These are phyloP conservation scores for Diphyllodes magnificus DNA, from an alignment of 2,113 vertebrate genomes.

Conservation along the genomic window DNA sequence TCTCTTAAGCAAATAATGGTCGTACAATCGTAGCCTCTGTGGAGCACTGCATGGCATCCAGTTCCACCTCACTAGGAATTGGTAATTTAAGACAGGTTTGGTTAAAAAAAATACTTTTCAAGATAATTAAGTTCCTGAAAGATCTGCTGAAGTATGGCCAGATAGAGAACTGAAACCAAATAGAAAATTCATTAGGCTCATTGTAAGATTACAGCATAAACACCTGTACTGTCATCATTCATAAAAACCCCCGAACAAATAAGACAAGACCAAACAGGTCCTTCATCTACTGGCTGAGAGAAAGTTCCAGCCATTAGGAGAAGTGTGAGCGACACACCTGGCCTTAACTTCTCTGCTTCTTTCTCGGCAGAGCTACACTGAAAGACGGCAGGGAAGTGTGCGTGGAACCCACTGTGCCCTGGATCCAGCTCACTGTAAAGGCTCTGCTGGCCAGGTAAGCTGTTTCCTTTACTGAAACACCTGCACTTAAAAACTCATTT, in stretches of 20 bases:
- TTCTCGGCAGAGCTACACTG: slow-evolving; percentile 32
- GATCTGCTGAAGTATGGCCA: not conserved
- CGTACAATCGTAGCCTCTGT: not conserved
- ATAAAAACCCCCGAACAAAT: not conserved
- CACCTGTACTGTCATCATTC: not conserved
- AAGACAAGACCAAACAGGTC: not conserved
- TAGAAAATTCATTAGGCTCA: not conserved
- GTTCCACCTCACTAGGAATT: not conserved
- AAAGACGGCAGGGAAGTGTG: not conserved
- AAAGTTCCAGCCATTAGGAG: not conserved
- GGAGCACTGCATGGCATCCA: not conserved
- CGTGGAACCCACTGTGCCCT: slow-evolving; percentile 35
- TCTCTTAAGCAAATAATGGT: not conserved
- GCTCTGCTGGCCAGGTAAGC: slow-evolving; percentile 21
- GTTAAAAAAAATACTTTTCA: not conserved
- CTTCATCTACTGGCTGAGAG: not conserved
- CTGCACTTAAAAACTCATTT: not conserved
- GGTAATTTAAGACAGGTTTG: not conserved
- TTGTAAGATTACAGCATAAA: not conserved
- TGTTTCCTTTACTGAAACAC: not conserved
- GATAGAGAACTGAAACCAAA: not conserved
- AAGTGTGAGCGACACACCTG: not conserved
- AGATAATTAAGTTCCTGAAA: not conserved
- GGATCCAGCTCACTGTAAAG: slow-evolving; percentile 11
- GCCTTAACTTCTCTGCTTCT: not conserved